Base-by-base conservation (phyloP, 2,888 invertebrate species). In the Polietes domitor region DNA sequence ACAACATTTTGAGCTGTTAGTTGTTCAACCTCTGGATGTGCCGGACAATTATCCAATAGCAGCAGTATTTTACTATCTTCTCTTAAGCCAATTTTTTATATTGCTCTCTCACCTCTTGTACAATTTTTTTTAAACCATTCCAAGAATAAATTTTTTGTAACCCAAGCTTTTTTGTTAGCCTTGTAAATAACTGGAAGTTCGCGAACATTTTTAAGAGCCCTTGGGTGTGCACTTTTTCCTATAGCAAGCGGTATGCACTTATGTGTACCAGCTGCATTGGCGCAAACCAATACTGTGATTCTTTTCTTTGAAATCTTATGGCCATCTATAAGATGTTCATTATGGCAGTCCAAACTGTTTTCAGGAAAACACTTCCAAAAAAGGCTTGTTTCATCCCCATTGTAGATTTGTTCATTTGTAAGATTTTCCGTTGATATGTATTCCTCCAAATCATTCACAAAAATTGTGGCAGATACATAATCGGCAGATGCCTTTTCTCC, bases 281-380 rank as follows among this genome's bases (percentile, higher is more conserved):
- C 73, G 53, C 58, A 73, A 24, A 58, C 21, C 4, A 41, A 58
- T 58, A n/a, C 19, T 12, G 73, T 73, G 53, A 76, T 32, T 65
- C 75, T 76, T 24, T 76, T 65, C 32, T 63, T 75, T 75, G 75
- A 75, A 32, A 75, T 50, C 61, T 75, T 75, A 63, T 63, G 73
- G 19, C 55, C 71, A 53, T 43, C 43, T 10, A 12, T 43, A 12
- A 50, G n/a, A 53, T 21, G 2, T 53, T 53, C 21, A 53, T 53
- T 3, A 53, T 53, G 53, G 53, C 53, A 53, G 5, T 6, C 24
- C 32, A 32, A 5, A 32, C 7, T 3, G 32, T 32, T 32, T 32
- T 32, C 32, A 32, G 32, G 32, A 32, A 7, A 32, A 32, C 32
- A 32, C 32, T 32, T 32, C 7, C 3, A 32, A 32, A 32, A 32